Evolutionary conservation across 1,140 invertebrate species (phyloP), one percentile per base, ranked within the genome.

Genomic region (Temnothorax curvispinosus): DNA sequence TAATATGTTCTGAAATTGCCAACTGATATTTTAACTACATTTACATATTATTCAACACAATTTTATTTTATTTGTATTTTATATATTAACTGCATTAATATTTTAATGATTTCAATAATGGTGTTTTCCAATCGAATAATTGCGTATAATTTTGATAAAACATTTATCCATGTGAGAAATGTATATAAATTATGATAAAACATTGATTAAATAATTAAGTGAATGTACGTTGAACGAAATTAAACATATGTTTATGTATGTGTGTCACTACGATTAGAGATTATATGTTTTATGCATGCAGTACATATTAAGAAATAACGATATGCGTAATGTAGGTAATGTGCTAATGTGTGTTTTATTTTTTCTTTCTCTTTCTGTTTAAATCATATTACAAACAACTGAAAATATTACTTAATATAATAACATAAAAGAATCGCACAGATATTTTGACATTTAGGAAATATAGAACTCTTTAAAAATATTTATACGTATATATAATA

Each of bases 131-230:
- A 80, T 54, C n/a, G 35, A 15, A 21, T 27, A 38, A 80, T 54
- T 54, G 8, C 35, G 5, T 41, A 67, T 56, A 67, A 80, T 77
- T 60, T 67, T 54, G 35, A 67, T 80, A 54, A 67, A 77, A 77
- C 44, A 67, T 65, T 80, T 80, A 80, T 80, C 50, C 21, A 21
- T 67, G 41, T 27, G 35, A 65, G 13, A 38, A 41, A 80, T 54
- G 32, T 62, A 77, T 47, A 27, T 52, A 76, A 41, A 41, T 44
- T 38, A 11, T 52, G n/a, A 62, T 62, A 60, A 1, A 77, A 58
- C 54, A 38, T 62, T 64, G 18, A 64, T 50, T 67, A 52, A 80
- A 50, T 80, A 80, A 80, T 80, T 67, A 80, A 67, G 47, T 27
- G 15, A 21, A 78, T 52, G 50, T 41, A 50, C 15, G 21, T 52